These are phyloP conservation scores for Zaprionus nigranus DNA, from an alignment of 1,140 invertebrate genomes.

Conservation along the genomic window DNA sequence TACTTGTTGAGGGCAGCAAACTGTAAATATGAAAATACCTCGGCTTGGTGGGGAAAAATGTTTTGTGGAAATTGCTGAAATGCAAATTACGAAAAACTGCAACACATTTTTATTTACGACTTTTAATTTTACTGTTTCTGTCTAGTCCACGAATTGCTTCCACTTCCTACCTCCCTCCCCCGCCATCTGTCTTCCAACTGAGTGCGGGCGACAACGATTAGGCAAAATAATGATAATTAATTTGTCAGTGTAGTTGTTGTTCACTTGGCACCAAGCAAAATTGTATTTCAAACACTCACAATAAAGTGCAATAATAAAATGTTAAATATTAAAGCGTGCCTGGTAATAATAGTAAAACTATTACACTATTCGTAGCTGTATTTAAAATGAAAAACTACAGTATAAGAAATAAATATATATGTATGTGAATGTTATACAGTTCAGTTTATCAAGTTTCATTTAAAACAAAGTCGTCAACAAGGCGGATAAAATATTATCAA, in stretches of 20 bases:
- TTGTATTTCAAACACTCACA: slow-evolving; percentile 15
- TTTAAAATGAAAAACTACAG: neutral
- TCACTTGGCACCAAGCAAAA: slow-evolving; percentile 41
- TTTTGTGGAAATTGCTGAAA: slow-evolving; percentile 18
- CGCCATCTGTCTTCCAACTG: neutral
- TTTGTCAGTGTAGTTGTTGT: slow-evolving; percentile 27
- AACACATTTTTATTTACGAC: slow-evolving; percentile 21
- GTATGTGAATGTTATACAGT: no score
- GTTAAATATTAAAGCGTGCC: slow-evolving; percentile 8
- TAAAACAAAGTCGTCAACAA: neutral
- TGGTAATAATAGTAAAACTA: neutral
- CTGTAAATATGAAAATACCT: neutral
- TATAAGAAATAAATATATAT: no score
- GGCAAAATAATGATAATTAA: slow-evolving; percentile 60
- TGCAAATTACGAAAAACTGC: slow-evolving; percentile 20
- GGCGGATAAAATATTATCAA: neutral
- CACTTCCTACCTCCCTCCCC: neutral
- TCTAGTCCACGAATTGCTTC: slow-evolving; percentile 28
- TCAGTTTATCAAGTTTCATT: neutral
- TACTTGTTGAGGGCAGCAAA: neutral
- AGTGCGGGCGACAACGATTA: slow-evolving; percentile 35
- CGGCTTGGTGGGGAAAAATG: neutral
- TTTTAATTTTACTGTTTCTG: slow-evolving; percentile 12
- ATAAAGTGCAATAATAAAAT: slow-evolving; percentile 21
- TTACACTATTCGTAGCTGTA: neutral